phyloP scores from a whole-genome alignment of 2,888 invertebrate genomes.

The Oligia fasciuncula region DNA sequence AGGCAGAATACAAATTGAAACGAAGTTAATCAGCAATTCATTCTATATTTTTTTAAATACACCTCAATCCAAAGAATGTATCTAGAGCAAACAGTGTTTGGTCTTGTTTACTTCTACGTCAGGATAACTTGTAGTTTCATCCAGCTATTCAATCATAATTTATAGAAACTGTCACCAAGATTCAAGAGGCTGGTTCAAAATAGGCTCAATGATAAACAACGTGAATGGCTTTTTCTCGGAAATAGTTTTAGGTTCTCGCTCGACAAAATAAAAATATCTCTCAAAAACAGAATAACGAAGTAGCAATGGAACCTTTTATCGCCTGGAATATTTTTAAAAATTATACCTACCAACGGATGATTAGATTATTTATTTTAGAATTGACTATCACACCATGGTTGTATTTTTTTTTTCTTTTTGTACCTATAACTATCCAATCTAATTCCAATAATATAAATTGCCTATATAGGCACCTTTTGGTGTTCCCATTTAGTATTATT shows the following conservation, averaged over 20 bases:
- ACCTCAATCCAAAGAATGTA: not conserved
- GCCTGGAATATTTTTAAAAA: not conserved
- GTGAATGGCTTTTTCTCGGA: not conserved
- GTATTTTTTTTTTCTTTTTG: not conserved
- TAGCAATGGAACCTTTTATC: not conserved
- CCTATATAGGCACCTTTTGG: not conserved
- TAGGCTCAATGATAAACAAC: conserved; percentile 43
- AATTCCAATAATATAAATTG: not conserved
- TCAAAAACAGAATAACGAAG: not conserved
- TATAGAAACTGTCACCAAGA: conserved; percentile 22
- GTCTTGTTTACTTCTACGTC: conserved; percentile 31
- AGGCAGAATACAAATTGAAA: too few relatives aligned
- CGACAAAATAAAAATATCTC: not conserved
- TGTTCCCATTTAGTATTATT: too few relatives aligned
- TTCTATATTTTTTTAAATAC: not conserved
- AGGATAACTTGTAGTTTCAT: not conserved
- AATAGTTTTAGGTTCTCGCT: conserved; percentile 9
- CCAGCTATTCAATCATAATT: conserved; percentile 54
- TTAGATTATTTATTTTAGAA: not conserved
- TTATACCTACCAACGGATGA: not conserved
- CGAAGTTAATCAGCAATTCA: not conserved
- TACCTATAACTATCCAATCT: not conserved
- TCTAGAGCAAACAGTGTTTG: not conserved
- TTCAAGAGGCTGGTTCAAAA: conserved; percentile 24
- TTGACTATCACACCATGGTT: not conserved